Evolutionary conservation across 1,140 invertebrate genomes (phyloP), one percentile per base, ranked within the genome.

Genomic region (Oncopeltus fasciatus): DNA sequence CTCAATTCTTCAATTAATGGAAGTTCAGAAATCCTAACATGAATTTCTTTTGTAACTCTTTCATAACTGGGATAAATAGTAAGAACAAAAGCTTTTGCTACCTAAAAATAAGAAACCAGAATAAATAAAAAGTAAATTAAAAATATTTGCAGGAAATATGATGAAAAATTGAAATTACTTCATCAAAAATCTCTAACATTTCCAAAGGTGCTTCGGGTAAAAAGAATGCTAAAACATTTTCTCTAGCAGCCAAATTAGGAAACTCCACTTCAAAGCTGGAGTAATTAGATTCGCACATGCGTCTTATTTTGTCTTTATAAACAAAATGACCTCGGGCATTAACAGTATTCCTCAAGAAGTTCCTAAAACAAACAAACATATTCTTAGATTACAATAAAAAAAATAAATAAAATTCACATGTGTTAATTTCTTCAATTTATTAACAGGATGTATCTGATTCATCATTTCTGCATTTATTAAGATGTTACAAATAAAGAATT

Each of bases 31-130:
- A 99, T 95, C 59, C 97, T 77, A 0, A 99, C 92, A 72, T 94
- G 90, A 69, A 95, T 92, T 74, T 95, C 92, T 64, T 81, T 83
- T 0, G 91, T 88, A 3, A 99, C 95, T 68, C 93, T 79, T 66
- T 94, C 89, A 72, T 99, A 99, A 69, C 91, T 92, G 0, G 96
- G 95, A 72, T 93, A 99, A 75, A 97, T 95, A 29, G 84, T 86
- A 16, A 96, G 73, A 0, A 99, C 95, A 61, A 98, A 83, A 62
- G 95, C 91, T 73, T 94, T 95, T 5, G 91, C 92, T 21, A 95
- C 49, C 49, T 53, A 26, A 2, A 53, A 49, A 24, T n/a, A n/a
- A n/a, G n/a, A n/a, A n/a, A n/a, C n/a, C n/a, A n/a, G n/a, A n/a
- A n/a, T n/a, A n/a, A n/a, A n/a, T n/a, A n/a, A n/a, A n/a, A n/a